Conservation (phyloP, 2,888 invertebrate species). For the Orgyia antiqua region DNA sequence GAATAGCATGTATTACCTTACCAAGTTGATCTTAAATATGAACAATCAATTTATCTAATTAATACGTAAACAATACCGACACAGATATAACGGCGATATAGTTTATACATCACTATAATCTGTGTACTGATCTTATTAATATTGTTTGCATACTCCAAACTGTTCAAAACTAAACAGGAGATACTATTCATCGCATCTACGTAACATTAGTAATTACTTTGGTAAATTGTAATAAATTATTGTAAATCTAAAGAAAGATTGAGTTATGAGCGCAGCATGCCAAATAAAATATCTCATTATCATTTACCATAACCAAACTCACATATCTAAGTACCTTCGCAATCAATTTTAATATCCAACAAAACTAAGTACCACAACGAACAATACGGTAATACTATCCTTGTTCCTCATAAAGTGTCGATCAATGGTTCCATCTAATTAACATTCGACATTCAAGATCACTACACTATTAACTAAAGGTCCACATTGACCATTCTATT, state of each 20-base stretch:
- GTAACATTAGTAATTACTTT: slow-evolving; percentile 53
- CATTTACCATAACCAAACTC: slow-evolving; percentile 18
- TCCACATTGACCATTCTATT: slow-evolving; percentile 24
- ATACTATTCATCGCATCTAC: slow-evolving; percentile 15
- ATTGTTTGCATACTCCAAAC: slow-evolving; percentile 10
- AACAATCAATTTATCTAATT: background rate
- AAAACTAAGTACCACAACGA: slow-evolving; percentile 33
- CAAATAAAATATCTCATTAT: too few species aligned
- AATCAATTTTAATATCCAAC: slow-evolving; percentile 23
- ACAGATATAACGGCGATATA: background rate
- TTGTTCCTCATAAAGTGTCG: too few species aligned
- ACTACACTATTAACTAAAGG: too few species aligned
- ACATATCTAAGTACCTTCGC: slow-evolving; percentile 27
- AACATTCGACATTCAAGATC: too few species aligned
- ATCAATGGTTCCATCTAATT: too few species aligned
- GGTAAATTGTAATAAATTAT: slow-evolving; percentile 65
- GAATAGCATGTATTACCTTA: background rate
- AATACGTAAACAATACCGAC: slow-evolving; percentile 14
- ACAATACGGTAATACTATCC: too few species aligned
- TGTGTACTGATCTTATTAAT: slow-evolving; percentile 5
- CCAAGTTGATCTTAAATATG: background rate
- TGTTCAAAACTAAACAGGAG: slow-evolving; percentile 1
- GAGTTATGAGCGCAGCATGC: slow-evolving; percentile 26
- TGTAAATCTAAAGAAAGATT: slow-evolving; percentile 45
- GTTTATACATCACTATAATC: background rate